Evolutionary conservation across 1,140 invertebrate genomes (phyloP).

Genomic region (Drosophila ficusphila): DNA sequence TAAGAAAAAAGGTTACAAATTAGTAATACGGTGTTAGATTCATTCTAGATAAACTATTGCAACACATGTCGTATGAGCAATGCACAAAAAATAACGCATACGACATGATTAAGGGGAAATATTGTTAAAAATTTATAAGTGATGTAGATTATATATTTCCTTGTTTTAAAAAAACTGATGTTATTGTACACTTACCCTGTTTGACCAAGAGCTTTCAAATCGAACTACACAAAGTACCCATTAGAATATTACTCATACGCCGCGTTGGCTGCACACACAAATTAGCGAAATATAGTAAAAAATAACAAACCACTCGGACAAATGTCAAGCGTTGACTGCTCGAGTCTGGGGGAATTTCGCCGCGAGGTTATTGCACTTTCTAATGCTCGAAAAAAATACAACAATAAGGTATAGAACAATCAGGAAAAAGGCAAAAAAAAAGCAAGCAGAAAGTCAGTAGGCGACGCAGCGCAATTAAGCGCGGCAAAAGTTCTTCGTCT

Average conservation of each 20-base stretch:
- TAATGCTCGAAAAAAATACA: slow-evolving; percentile 35
- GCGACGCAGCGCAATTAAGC: slow-evolving; percentile 64
- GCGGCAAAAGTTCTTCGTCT: slow-evolving; percentile 24
- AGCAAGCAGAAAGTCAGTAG: slow-evolving; percentile 39
- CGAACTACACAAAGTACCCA: background rate
- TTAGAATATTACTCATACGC: slow-evolving; percentile 57
- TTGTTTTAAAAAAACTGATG: no score
- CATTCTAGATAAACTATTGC: background rate
- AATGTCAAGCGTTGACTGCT: slow-evolving; percentile 44
- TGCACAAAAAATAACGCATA: slow-evolving; percentile 10
- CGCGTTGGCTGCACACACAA: slow-evolving; percentile 43
- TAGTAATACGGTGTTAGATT: background rate
- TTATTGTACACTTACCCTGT: background rate
- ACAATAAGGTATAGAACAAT: slow-evolving; percentile 37
- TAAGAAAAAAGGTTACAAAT: background rate
- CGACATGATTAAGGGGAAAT: background rate
- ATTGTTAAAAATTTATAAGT: background rate
- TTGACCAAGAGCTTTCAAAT: slow-evolving; percentile 26
- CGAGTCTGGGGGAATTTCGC: slow-evolving; percentile 42
- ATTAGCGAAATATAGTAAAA: slow-evolving; percentile 1
- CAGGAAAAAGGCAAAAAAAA: slow-evolving; percentile 20
- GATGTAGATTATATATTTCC: no score
- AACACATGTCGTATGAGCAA: slow-evolving; percentile 2
- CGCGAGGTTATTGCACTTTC: slow-evolving; percentile 81
- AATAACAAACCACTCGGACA: slow-evolving; percentile 29